These are phyloP conservation scores for Rhynchopsitta pachyrhyncha DNA, from an alignment of 2,113 vertebrate species.

Conservation along the genomic window DNA sequence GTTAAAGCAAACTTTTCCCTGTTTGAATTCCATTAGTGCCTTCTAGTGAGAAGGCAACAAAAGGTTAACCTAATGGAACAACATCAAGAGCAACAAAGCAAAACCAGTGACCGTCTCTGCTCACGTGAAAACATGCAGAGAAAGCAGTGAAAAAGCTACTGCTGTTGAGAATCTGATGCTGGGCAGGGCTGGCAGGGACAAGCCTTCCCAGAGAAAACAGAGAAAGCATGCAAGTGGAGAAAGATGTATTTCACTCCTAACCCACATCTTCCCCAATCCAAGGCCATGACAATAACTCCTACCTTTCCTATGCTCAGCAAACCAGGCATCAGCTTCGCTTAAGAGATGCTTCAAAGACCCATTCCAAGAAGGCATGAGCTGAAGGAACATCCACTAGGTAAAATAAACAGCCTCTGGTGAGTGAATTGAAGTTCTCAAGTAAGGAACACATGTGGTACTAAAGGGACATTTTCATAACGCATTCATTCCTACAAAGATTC, in stretches of 20 bases:
- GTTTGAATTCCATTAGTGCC: background rate
- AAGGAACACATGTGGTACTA: background rate
- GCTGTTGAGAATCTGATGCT: background rate
- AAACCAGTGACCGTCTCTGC: background rate
- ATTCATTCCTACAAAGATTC: background rate
- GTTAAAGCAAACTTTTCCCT: background rate
- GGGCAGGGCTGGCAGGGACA: background rate
- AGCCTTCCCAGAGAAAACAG: background rate
- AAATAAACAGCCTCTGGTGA: background rate
- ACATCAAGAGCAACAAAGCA: background rate
- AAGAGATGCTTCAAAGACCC: constrained; percentile 92
- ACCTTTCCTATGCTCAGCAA: constrained; percentile 89
- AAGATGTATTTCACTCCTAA: background rate
- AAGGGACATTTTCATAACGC: background rate
- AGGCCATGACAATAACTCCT: background rate
- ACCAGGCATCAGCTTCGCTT: constrained; percentile 90
- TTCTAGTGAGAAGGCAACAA: background rate
- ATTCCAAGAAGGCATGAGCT: constrained; percentile 92
- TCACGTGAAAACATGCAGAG: background rate
- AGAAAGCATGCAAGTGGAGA: background rate
- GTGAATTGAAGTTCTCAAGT: background rate
- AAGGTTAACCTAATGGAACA: background rate
- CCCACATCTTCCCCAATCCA: accelerated
- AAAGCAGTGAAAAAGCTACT: background rate
- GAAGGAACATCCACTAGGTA: constrained; percentile 95